Evolutionary conservation across 2,888 invertebrate genomes (phyloP).

Genomic region (Tetranychus piercei): DNA sequence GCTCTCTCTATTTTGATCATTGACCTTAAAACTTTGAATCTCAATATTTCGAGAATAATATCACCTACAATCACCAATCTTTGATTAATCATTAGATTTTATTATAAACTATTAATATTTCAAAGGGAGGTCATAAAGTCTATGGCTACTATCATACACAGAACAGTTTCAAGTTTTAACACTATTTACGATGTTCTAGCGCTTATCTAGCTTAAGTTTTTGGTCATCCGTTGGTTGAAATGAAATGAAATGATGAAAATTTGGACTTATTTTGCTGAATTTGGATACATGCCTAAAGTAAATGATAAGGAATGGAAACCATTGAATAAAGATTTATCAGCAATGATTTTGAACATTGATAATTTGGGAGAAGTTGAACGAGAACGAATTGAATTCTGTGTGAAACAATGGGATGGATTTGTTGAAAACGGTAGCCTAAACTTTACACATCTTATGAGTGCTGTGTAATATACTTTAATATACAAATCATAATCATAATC

Average conservation of each 20-base stretch:
- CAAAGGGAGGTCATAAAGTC: too few relatives aligned
- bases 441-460: background rate
- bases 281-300: background rate
- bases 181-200: conserved; percentile 12
- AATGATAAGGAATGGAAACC: background rate
- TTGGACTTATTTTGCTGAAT: conserved; percentile 13
- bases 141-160: background rate
- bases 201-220: conserved; percentile 19
- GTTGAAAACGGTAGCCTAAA: background rate
- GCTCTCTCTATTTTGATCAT: too few relatives aligned
- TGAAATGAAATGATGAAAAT: conserved; percentile 16
- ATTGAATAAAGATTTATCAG: background rate
- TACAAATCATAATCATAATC: too few relatives aligned
- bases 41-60: too few relatives aligned
- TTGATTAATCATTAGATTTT: too few relatives aligned
- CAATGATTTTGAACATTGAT: background rate
- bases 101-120: too few relatives aligned
- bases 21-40: too few relatives aligned
- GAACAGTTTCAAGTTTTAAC: too few relatives aligned
- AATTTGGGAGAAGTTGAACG: background rate
- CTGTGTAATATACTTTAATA: background rate
- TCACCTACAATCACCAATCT: too few relatives aligned
- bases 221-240: conserved; percentile 14
- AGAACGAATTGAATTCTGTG: background rate
- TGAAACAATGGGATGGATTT: background rate